phyloP scores from a whole-genome alignment of 2,113 vertebrate genomes.

The Azemiops feae region DNA sequence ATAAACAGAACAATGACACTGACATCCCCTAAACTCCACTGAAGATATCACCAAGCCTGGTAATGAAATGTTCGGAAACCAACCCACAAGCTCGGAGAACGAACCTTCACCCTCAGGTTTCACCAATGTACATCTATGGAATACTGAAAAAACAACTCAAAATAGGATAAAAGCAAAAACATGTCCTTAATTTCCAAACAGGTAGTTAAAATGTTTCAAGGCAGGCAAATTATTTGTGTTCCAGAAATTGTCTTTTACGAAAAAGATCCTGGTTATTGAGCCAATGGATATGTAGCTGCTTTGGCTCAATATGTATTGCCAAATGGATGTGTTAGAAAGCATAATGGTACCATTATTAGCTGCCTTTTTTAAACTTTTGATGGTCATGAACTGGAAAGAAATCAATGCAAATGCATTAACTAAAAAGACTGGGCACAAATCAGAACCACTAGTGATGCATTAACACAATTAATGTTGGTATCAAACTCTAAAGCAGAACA shows the following conservation, averaged over 20 bases:
- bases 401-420: not conserved
- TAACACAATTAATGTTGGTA: not conserved
- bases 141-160: not conserved
- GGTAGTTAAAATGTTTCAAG: not conserved
- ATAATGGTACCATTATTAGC: constrained; percentile 4
- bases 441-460: not conserved
- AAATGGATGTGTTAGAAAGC: not conserved
- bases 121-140: not conserved
- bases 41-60: no score
- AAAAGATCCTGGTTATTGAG: not conserved
- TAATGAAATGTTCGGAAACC: no score
- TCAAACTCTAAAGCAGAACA: not conserved
- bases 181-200: not conserved
- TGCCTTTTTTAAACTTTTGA: not conserved
- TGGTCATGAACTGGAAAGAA: not conserved
- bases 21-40: no score
- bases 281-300: not conserved
- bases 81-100: no score
- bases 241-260: not conserved
- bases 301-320: not conserved
- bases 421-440: not conserved
- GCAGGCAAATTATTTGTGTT: not conserved
- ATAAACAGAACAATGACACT: no score
- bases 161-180: not conserved
- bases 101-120: no score